These are phyloP conservation scores for Trichoplusia ni DNA, from an alignment of 1,140 invertebrate genomes.

Conservation along the genomic window DNA sequence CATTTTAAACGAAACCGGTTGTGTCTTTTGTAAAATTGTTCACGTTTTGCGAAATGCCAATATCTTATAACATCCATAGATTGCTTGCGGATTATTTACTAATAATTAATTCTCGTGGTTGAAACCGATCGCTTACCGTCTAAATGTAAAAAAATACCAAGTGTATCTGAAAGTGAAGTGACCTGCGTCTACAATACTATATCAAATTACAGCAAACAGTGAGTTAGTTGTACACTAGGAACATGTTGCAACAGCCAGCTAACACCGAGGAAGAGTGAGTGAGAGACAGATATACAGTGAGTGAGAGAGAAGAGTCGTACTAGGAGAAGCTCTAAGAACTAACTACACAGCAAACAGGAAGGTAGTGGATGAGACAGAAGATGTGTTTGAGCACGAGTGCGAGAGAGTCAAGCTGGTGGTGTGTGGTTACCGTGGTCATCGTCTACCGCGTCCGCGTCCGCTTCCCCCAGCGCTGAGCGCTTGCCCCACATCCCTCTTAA, in stretches of 20 bases:
- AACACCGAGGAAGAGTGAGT: neutral
- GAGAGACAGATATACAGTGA: neutral
- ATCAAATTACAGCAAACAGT: no score
- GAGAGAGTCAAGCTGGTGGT: constrained; percentile 14
- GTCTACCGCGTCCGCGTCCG: constrained; percentile 40
- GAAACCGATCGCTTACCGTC: no score
- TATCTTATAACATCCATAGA: no score
- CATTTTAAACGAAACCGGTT: no score
- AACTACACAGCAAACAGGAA: constrained; percentile 10
- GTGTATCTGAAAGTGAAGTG: no score
- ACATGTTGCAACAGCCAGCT: neutral
- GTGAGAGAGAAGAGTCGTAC: constrained; percentile 2
- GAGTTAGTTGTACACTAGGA: neutral
- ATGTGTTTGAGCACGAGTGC: neutral
- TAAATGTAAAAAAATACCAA: no score
- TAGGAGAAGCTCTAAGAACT: constrained; percentile 16
- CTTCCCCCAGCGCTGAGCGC: constrained; percentile 50
- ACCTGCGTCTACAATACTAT: no score
- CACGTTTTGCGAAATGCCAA: no score
- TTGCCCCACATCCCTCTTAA: constrained; percentile 89
- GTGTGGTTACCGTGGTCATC: constrained; percentile 62
- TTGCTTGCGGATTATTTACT: no score
- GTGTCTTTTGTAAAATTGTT: no score
- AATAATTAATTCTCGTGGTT: no score
- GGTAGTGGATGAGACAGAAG: neutral